Base-by-base conservation (phyloP, 35 echinoderm and acorn worm genomes). In the Amphiura filiformis region DNA sequence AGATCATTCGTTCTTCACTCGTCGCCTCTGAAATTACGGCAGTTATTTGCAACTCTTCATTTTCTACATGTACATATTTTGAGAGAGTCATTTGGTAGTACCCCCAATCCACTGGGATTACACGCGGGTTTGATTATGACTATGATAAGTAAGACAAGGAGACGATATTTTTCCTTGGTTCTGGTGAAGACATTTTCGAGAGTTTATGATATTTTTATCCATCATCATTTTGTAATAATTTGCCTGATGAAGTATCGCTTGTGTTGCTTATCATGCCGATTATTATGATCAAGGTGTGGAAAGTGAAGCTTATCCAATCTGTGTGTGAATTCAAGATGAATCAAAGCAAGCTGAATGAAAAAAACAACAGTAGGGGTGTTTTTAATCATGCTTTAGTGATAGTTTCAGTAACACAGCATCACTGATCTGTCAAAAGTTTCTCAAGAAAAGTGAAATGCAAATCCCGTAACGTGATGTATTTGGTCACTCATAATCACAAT, bases 1-100 rank as follows among this genome's bases (percentile, higher is more conserved):
- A n/a, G 61, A 70, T 70, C 11, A 70, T 70, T 70, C 61, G 61
- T n/a, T 70, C 61, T n/a, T 70, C 61, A 70, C 61, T 70, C 61
- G 28, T 2, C 61, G 26, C 61, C 28, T n/a, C 11, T 18, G 61
- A 70, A 13, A 70, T 70, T 70, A 70, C 61, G 17, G 26, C 7
- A 30, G 61, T 70, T 70, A 70, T 70, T 70, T n/a, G 20, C 44
- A 52, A 70, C 61, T 70, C 15, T 23, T 70, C 44, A 4, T 26
- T 70, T 30, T 70, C 61, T 70, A 2, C 26, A 1, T 23, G 11
- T 30, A 52, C 61, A 13, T 23, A 4, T 70, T 70, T 11, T 70
- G 28, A 70, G 61, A 70, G 26, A 70, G 61, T 26, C 26, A n/a
- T 70, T 30, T 30, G 7, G 9, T 70, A 23, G 17, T 30, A 70